Conservation (phyloP, 2,888 invertebrate species). For the Octonoba sinensis region DNA sequence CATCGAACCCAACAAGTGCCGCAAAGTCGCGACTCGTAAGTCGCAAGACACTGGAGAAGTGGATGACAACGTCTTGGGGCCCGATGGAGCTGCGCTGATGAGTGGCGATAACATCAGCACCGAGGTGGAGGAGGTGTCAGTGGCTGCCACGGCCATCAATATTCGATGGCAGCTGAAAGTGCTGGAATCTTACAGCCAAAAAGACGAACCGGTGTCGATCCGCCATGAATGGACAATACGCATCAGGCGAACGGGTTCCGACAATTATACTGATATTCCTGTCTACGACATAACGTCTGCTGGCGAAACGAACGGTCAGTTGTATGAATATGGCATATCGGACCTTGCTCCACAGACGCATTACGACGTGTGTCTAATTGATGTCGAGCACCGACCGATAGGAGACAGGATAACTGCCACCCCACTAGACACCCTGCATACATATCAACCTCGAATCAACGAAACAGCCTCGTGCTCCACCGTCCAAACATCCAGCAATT, state of each 20-base stretch:
- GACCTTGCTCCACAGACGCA: conserved; percentile 43
- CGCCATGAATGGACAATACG: conserved; percentile 52
- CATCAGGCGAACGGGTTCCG: conserved; percentile 30
- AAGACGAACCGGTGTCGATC: conserved; percentile 5
- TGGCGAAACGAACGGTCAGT: conserved; percentile 26
- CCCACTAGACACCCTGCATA: not conserved
- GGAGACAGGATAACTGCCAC: not conserved
- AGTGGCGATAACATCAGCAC: conserved; percentile 6
- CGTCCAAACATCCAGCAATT: conserved; percentile 28
- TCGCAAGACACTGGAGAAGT: not conserved
- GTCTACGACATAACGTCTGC: conserved; percentile 45
- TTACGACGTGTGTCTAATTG: conserved; percentile 53
- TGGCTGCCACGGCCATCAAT: conserved; percentile 18
- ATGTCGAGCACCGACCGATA: conserved; percentile 28
- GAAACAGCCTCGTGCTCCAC: conserved; percentile 21
- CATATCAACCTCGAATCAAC: not conserved
- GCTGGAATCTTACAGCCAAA: not conserved
- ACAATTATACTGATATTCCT: conserved; percentile 43
- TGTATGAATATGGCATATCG: conserved; percentile 42
- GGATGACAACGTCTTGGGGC: not conserved
- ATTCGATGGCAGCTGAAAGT: conserved; percentile 35
- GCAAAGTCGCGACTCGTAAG: conserved; percentile 16
- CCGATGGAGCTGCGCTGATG: not conserved
- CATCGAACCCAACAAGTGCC: conserved; percentile 43
- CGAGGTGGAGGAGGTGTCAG: conserved; percentile 20